These are phyloP conservation scores for Chymomyza amoena DNA, from an alignment of 2,888 invertebrate genomes.

Conservation along the genomic window DNA sequence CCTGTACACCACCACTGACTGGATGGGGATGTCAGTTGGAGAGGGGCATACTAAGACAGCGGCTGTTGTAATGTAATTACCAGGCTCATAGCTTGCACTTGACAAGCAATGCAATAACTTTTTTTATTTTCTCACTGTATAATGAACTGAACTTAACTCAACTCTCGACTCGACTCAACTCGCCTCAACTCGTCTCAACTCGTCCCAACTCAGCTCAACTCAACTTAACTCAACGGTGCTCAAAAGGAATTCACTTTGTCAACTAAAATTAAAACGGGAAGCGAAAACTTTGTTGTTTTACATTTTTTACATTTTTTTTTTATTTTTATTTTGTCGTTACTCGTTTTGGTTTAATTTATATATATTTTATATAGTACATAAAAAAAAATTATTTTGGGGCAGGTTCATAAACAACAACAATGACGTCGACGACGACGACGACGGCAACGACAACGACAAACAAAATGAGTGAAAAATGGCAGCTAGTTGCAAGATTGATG, in stretches of 20 bases:
- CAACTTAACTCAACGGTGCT: conserved; percentile 1
- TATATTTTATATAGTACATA: not conserved
- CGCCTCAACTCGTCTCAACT: conserved; percentile 20
- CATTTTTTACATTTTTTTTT: conserved; percentile 15
- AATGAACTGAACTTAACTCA: not conserved
- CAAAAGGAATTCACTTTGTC: conserved; percentile 34
- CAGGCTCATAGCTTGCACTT: not conserved
- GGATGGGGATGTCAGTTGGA: too few species aligned
- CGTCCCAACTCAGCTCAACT: not conserved
- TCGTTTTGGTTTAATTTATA: not conserved
- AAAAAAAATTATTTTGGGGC: not conserved
- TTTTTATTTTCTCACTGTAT: not conserved
- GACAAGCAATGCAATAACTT: not conserved
- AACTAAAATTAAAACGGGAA: conserved; percentile 40
- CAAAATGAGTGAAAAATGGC: not conserved
- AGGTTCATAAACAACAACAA: conserved; percentile 7
- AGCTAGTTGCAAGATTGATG: not conserved
- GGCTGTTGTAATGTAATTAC: not conserved
- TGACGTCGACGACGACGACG: not conserved
- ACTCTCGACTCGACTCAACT: conserved; percentile 5
- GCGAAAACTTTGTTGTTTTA: conserved; percentile 10
- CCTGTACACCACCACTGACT: not conserved
- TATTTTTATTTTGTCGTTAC: not conserved
- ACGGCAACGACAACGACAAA: not conserved
- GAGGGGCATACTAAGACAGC: not conserved